Evolutionary conservation across 1,140 invertebrate species (phyloP).

Genomic region (Drosophila rhopaloa): DNA sequence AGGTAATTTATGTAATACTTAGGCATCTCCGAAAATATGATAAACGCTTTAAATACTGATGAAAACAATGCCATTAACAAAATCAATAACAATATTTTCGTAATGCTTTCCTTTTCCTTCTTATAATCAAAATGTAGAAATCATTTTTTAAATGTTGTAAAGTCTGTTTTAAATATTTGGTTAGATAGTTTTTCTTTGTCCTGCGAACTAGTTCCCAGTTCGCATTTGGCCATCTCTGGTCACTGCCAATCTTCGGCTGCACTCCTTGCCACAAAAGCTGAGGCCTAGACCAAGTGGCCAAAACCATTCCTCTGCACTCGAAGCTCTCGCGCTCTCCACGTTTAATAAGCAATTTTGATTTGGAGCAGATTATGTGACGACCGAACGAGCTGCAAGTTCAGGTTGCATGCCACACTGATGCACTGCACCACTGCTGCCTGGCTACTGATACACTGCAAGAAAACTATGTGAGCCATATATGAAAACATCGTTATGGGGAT

Average conservation of each 20-base stretch:
- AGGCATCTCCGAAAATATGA: no score
- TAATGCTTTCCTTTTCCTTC: no score
- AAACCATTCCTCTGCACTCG: conserved; percentile 20
- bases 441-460: conserved; percentile 44
- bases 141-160: no score
- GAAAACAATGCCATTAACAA: no score
- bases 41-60: no score
- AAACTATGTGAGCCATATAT: background rate
- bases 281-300: conserved; percentile 17
- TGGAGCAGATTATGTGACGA: conserved; percentile 81
- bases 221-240: background rate
- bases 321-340: conserved; percentile 48
- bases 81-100: no score
- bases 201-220: conserved; percentile 4
- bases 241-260: background rate
- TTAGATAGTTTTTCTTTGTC: no score
- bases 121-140: no score
- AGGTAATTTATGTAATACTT: no score
- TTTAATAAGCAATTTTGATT: conserved; percentile 83
- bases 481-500: no score
- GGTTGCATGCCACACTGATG: conserved; percentile 68
- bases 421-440: conserved; percentile 10
- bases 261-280: background rate
- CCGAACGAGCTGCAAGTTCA: conserved; percentile 57
- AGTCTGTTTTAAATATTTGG: no score